These are phyloP conservation scores for Cylas formicarius DNA, from an alignment of 1,140 invertebrate species.

Conservation along the genomic window DNA sequence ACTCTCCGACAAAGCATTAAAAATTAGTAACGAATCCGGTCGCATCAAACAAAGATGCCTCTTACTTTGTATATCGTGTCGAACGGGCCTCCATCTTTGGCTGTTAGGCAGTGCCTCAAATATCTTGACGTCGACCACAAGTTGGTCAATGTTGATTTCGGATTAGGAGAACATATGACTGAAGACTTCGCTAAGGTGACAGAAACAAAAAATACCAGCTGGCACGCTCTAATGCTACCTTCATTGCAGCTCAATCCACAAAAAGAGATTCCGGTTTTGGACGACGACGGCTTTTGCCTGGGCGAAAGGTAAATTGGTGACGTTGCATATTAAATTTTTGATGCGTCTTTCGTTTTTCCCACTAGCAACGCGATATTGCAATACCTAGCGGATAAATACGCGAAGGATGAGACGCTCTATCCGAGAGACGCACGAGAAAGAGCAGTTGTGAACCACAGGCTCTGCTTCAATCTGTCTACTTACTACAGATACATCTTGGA, in stretches of 20 bases:
- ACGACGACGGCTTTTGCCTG: conserved; percentile 63
- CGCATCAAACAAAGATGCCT: conserved; percentile 30
- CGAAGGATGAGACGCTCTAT: conserved; percentile 55
- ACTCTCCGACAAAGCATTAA: too few relatives aligned
- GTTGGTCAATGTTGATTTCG: conserved; percentile 59
- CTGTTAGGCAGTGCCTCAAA: conserved; percentile 59
- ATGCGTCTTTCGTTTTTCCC: conserved; percentile 11
- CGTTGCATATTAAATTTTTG: not conserved
- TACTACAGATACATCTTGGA: conserved; percentile 65
- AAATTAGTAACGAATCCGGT: too few relatives aligned
- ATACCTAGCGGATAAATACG: conserved; percentile 69
- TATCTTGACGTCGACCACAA: conserved; percentile 56
- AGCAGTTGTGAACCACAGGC: conserved; percentile 65
- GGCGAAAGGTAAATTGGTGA: conserved; percentile 53
- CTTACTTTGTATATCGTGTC: conserved; percentile 64
- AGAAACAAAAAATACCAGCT: conserved; percentile 2
- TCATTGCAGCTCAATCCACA: conserved; percentile 63
- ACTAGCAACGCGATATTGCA: conserved; percentile 69
- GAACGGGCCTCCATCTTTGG: conserved; percentile 67
- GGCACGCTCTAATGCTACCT: not conserved
- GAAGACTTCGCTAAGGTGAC: conserved; percentile 59
- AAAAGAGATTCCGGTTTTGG: conserved; percentile 69
- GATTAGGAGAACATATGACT: conserved; percentile 61
- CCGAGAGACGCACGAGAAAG: conserved; percentile 58
- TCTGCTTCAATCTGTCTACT: conserved; percentile 67